These are phyloP conservation scores for Amphipyra berbera DNA, from an alignment of 2,888 invertebrate genomes.

Conservation along the genomic window DNA sequence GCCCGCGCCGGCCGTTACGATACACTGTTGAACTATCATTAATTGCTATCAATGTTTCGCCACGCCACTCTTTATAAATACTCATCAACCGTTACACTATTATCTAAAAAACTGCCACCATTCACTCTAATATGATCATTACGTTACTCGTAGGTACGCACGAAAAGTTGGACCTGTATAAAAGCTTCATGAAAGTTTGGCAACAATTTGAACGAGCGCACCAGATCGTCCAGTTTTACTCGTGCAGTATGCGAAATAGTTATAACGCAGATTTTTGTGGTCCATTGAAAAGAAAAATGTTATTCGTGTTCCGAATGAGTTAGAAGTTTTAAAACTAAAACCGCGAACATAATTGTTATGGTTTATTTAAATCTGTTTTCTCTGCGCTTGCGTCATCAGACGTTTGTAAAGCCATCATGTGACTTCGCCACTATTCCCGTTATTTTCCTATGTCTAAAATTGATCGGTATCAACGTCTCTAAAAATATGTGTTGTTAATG, in stretches of 20 bases:
- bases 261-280: conserved; percentile 66
- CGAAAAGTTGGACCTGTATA: conserved; percentile 51
- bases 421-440: conserved; percentile 72
- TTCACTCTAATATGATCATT: conserved; percentile 27
- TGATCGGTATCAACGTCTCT: conserved; percentile 60
- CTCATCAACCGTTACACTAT: conserved; percentile 31
- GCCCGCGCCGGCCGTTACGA: conserved; percentile 14
- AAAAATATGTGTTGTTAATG: conserved; percentile 56
- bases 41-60: conserved; percentile 39
- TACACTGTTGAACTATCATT: conserved; percentile 42
- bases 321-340: conserved; percentile 74
- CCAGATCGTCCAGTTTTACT: conserved; percentile 48
- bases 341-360: conserved; percentile 76
- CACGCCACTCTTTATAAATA: conserved; percentile 24
- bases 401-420: conserved; percentile 79
- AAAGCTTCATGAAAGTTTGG: conserved; percentile 59
- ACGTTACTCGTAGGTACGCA: conserved; percentile 36
- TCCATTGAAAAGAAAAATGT: conserved; percentile 76
- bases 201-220: conserved; percentile 57
- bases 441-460: conserved; percentile 76
- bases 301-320: conserved; percentile 65
- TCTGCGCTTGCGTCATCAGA: conserved; percentile 75
- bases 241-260: conserved; percentile 65
- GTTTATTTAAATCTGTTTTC: conserved; percentile 81
- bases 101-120: conserved; percentile 15